These are phyloP conservation scores for Bombus sibiricus DNA, from an alignment of 1,140 invertebrate species.

Conservation along the genomic window DNA sequence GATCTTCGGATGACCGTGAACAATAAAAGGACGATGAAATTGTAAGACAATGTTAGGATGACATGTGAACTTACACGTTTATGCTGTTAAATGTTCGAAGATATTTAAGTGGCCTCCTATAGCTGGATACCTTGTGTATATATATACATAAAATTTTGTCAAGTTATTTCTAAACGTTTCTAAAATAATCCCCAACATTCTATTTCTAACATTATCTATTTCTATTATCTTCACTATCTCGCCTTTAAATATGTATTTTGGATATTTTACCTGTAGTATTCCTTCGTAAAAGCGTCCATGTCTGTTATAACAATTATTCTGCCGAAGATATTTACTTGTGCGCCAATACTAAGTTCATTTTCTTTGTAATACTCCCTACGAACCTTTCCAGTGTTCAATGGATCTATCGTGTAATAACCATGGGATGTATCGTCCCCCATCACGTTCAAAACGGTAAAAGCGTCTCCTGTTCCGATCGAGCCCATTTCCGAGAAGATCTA, in stretches of 20 bases:
- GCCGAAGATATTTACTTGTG: conserved; percentile 90
- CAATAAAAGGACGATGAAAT: too few relatives aligned
- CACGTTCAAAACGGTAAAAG: conserved; percentile 88
- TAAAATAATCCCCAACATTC: not conserved
- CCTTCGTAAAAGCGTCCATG: conserved; percentile 93
- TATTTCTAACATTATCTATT: too few relatives aligned
- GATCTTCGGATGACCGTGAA: too few relatives aligned
- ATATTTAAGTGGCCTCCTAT: too few relatives aligned
- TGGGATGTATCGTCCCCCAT: conserved; percentile 84
- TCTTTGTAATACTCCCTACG: conserved; percentile 87
- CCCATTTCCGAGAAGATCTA: conserved; percentile 81
- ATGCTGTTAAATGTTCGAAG: too few relatives aligned
- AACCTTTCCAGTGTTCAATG: conserved; percentile 82
- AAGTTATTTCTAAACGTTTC: not conserved
- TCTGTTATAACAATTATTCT: conserved; percentile 91
- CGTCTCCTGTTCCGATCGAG: conserved; percentile 84
- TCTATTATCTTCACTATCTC: not conserved
- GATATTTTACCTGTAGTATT: conserved; percentile 88
- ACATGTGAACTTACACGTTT: too few relatives aligned
- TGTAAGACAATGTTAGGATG: too few relatives aligned
- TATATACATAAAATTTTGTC: not conserved
- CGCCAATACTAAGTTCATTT: conserved; percentile 91
- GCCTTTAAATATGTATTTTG: not conserved
- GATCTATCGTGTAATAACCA: conserved; percentile 86
- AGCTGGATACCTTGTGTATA: not conserved